Evolutionary conservation across 2,888 invertebrate genomes (phyloP).

Genomic region (Athalia rosae): DNA sequence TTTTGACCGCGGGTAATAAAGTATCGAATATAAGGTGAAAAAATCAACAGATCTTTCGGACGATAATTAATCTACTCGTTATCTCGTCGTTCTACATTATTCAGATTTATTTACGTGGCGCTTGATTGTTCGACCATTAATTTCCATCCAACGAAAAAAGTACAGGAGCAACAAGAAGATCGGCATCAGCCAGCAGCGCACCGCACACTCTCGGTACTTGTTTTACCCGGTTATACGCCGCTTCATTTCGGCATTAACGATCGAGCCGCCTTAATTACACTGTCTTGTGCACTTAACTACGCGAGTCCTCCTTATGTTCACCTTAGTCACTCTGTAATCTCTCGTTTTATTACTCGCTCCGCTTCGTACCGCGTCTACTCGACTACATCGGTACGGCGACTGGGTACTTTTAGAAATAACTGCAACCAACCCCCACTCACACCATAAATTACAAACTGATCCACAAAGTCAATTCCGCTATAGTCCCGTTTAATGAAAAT

Average conservation of each 20-base stretch:
- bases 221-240: background rate
- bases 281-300: constrained; percentile 36
- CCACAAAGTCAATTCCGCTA: too few relatives aligned
- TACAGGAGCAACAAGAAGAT: background rate
- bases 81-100: background rate
- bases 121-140: background rate
- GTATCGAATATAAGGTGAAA: too few relatives aligned
- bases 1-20: too few relatives aligned
- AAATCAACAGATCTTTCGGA: background rate
- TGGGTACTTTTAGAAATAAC: too few relatives aligned
- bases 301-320: constrained; percentile 26
- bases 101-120: background rate
- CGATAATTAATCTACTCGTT: constrained; percentile 7
- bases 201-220: background rate
- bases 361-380: background rate
- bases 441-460: too few relatives aligned
- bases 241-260: constrained; percentile 38
- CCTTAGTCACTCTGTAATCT: constrained; percentile 36
- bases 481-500: too few relatives aligned
- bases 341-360: constrained; percentile 18
- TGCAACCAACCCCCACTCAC: too few relatives aligned
- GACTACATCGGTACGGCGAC: background rate
- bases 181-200: background rate
- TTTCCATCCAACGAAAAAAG: constrained; percentile 10
- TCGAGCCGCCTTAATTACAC: constrained; percentile 33